A percentile compares a stretch with the other conserved stretches of the same genome.
These are phyloP conservation scores for Atopsyche davidsoni DNA, from an alignment of 1,140 invertebrate species.

Conservation along the genomic window DNA sequence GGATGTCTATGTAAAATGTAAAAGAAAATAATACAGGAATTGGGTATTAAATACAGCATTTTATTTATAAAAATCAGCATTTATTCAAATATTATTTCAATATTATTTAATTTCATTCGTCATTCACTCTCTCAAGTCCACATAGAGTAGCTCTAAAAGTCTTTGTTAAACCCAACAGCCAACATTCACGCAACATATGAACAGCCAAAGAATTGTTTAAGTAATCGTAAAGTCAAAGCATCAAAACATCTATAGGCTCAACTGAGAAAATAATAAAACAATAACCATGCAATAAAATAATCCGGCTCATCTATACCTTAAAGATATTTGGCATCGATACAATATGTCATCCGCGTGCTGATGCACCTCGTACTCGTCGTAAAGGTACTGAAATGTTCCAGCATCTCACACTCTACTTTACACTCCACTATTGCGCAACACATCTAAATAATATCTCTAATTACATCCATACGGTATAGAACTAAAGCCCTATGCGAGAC, in stretches of 20 bases:
- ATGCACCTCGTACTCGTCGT: not conserved
- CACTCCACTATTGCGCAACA: constrained; percentile 4
- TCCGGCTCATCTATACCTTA: too few relatives aligned
- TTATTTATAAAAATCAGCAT: constrained; percentile 25
- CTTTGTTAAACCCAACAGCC: not conserved
- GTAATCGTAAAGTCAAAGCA: not conserved
- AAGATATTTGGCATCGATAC: constrained; percentile 14
- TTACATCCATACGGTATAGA: too few relatives aligned
- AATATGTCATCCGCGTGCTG: not conserved
- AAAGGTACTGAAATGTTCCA: not conserved
- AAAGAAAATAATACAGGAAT: too few relatives aligned
- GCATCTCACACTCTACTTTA: not conserved
- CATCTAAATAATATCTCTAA: constrained; percentile 10
- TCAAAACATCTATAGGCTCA: not conserved
- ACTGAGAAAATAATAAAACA: too few relatives aligned
- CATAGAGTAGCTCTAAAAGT: constrained; percentile 2
- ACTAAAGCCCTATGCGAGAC: too few relatives aligned
- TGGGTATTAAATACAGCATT: constrained; percentile 1
- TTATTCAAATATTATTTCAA: constrained; percentile 22
- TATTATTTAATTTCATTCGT: constrained; percentile 9
- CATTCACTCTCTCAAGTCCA: not conserved
- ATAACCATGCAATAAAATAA: too few relatives aligned
- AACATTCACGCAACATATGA: not conserved
- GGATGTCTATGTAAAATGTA: too few relatives aligned
- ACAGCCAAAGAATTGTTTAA: not conserved